Percentiles rank a stretch among this genome's conserved stretches.
Evolutionary conservation across 2,797 vertebrate species (phyloP).

Genomic region (Triplophysa bombifrons): DNA sequence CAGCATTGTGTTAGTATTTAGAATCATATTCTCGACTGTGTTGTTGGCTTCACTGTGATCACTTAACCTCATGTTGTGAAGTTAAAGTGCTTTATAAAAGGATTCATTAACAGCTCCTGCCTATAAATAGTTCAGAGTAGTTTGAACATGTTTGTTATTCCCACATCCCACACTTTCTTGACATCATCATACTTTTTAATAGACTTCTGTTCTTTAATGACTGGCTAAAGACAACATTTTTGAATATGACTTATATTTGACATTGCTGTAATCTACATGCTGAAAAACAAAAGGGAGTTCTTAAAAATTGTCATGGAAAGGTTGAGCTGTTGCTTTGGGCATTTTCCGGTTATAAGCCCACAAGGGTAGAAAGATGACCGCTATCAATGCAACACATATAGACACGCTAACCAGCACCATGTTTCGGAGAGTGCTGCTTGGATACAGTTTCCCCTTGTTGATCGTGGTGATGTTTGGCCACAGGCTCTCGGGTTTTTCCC

Average conservation of each 20-base stretch:
- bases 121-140: constrained; percentile 29
- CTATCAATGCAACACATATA: not conserved
- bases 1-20: too few species aligned
- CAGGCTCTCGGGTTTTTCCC: constrained; percentile 46
- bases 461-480: constrained; percentile 42
- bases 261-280: not conserved
- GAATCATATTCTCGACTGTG: too few species aligned
- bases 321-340: not conserved
- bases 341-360: constrained; percentile 21
- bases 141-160: constrained; percentile 37
- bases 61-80: not conserved
- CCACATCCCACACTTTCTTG: not conserved
- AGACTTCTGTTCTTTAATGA: not conserved
- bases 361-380: constrained; percentile 43
- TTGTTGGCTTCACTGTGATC: not conserved
- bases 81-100: not conserved
- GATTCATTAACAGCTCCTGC: constrained; percentile 23
- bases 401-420: constrained; percentile 49
- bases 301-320: constrained; percentile 22
- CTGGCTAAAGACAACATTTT: not conserved
- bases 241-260: not conserved
- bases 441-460: constrained; percentile 6
- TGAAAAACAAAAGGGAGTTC: not conserved
- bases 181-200: not conserved
- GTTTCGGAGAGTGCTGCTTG: constrained; percentile 20